These are phyloP conservation scores for Centruroides sculpturatus DNA, from an alignment of 1,140 invertebrate species.

Conservation along the genomic window DNA sequence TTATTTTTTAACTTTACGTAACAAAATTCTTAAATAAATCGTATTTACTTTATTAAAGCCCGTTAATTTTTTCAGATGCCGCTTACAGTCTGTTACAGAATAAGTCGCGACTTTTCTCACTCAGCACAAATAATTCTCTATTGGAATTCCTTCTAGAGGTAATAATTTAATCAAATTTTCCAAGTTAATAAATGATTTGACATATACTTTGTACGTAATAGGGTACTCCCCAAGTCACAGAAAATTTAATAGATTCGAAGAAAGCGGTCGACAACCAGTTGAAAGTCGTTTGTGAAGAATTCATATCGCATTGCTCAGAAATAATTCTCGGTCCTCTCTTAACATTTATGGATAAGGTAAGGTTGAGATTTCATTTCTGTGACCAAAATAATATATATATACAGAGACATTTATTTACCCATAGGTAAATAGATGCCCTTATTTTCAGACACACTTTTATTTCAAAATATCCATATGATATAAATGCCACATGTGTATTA, in stretches of 20 bases:
- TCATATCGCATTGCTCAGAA: constrained; percentile 67
- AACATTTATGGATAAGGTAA: constrained; percentile 56
- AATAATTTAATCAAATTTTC: too few species aligned
- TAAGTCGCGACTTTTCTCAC: constrained; percentile 65
- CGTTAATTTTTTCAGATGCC: constrained; percentile 25
- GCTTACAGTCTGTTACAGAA: constrained; percentile 76
- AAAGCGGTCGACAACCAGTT: constrained; percentile 86
- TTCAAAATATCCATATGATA: too few species aligned
- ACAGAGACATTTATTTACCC: too few species aligned
- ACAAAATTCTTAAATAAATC: background rate
- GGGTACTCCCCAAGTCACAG: constrained; percentile 80
- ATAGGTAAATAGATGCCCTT: too few species aligned
- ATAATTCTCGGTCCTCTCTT: constrained; percentile 56
- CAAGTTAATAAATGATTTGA: background rate
- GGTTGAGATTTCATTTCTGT: too few species aligned
- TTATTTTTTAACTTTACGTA: background rate
- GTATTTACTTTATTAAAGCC: background rate
- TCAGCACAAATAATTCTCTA: constrained; percentile 78
- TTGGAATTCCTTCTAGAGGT: constrained; percentile 64
- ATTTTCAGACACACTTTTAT: too few species aligned
- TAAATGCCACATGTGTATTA: too few species aligned
- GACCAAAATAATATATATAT: too few species aligned
- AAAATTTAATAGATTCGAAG: constrained; percentile 80
- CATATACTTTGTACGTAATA: constrained; percentile 28
- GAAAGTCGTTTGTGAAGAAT: constrained; percentile 77